phyloP scores from a whole-genome alignment of 1,140 invertebrate genomes.

The Muscidifurax raptorellus region DNA sequence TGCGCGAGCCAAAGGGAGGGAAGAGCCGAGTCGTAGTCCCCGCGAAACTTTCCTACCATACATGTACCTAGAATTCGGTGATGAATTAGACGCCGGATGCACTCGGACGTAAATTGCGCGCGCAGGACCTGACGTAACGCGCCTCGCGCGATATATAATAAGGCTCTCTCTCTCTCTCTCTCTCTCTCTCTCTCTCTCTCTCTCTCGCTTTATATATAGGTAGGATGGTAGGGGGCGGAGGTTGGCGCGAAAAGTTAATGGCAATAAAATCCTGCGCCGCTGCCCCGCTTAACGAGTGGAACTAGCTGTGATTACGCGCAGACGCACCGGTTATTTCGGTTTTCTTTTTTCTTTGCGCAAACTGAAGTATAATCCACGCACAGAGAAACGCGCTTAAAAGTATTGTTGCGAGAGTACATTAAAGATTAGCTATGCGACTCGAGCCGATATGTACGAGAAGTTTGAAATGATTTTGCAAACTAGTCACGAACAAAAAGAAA shows the following conservation, averaged over 20 bases:
- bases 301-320: background rate
- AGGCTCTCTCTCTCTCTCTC: background rate
- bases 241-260: conserved; percentile 33
- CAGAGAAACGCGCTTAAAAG: no score
- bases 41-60: conserved; percentile 29
- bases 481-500: background rate
- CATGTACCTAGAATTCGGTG: conserved; percentile 32
- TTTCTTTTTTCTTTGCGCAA: conserved; percentile 14
- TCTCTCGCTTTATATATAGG: conserved; percentile 33
- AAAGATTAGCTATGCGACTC: no score
- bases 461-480: background rate
- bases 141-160: conserved; percentile 19
- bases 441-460: background rate
- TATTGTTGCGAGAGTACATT: no score
- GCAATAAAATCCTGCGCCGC: conserved; percentile 28
- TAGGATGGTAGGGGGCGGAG: background rate
- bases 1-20: background rate
- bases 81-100: conserved; percentile 52
- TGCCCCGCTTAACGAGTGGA: conserved; percentile 16
- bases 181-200: background rate
- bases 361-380: no score
- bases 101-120: conserved; percentile 47
- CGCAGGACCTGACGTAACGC: conserved; percentile 20
- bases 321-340: no score
- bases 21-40: conserved; percentile 6